These are phyloP conservation scores for Piezodorus guildinii DNA, from an alignment of 1,140 invertebrate genomes.

Conservation along the genomic window DNA sequence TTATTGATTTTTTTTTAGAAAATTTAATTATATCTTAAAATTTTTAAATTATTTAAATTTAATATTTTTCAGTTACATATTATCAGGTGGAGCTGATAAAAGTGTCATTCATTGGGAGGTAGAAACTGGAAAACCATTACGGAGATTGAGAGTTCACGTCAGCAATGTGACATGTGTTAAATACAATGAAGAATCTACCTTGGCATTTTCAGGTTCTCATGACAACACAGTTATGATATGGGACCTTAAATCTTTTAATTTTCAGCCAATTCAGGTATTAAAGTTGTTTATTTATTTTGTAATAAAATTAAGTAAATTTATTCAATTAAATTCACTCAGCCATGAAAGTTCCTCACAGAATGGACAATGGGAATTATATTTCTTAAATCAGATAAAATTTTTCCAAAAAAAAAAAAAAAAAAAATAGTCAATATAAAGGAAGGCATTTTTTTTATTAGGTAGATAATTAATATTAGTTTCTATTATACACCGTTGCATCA, in stretches of 20 bases:
- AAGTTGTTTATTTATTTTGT: conserved; percentile 28
- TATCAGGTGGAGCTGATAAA: conserved; percentile 80
- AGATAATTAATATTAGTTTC: no score
- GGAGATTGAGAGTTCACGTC: conserved; percentile 78
- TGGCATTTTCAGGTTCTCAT: conserved; percentile 79
- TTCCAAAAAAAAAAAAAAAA: no score
- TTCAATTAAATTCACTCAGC: no score
- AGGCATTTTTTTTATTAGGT: no score
- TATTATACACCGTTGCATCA: no score
- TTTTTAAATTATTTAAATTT: background rate
- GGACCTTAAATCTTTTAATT: conserved; percentile 63
- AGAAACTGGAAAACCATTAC: conserved; percentile 61
- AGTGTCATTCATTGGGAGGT: conserved; percentile 87
- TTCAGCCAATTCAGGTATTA: conserved; percentile 60
- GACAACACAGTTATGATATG: conserved; percentile 86
- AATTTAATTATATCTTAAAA: background rate
- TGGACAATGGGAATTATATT: no score
- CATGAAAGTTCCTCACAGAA: no score
- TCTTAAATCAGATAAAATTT: no score
- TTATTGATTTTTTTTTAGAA: background rate
- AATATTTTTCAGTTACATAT: conserved; percentile 50
- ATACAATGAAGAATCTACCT: conserved; percentile 89
- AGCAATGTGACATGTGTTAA: conserved; percentile 72
- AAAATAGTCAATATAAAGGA: no score
- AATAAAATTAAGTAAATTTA: no score